Percentiles rank a stretch among this genome's conserved stretches.
Evolutionary conservation across 2,797 vertebrate genomes (phyloP).

Genomic region (Paguma larvata): DNA sequence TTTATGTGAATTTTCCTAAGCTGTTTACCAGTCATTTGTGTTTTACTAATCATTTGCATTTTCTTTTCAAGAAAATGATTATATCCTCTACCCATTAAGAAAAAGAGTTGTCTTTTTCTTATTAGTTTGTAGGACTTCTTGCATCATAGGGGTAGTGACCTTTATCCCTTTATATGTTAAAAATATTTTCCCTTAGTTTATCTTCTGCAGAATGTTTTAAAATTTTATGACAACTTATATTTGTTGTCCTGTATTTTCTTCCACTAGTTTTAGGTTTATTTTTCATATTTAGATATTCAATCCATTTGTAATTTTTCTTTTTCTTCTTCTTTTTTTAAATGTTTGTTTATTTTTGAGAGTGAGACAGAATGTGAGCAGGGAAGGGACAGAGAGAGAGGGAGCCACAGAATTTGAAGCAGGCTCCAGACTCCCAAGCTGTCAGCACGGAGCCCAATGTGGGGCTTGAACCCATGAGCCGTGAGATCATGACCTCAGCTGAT

Average conservation of each 20-base stretch:
- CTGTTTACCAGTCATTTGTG: background rate
- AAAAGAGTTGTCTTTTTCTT: background rate
- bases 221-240: background rate
- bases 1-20: background rate
- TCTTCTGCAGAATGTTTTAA: background rate
- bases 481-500: too few relatives aligned
- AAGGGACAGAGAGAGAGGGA: too few relatives aligned
- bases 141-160: background rate
- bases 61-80: background rate
- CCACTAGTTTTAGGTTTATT: slow-evolving; percentile 21
- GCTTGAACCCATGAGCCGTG: too few relatives aligned
- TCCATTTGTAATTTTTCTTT: slow-evolving; percentile 7
- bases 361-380: too few relatives aligned
- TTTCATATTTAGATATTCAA: slow-evolving; percentile 12
- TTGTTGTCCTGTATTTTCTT: background rate
- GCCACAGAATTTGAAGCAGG: too few relatives aligned
- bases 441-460: too few relatives aligned
- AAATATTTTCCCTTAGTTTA: background rate
- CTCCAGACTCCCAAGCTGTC: too few relatives aligned
- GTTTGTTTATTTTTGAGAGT: too few relatives aligned
- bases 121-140: background rate
- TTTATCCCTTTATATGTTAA: background rate
- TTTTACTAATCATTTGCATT: background rate
- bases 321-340: too few relatives aligned
- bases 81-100: background rate